phyloP scores from a whole-genome alignment of 2,797 vertebrate species.

The Garrulus glandarius region DNA sequence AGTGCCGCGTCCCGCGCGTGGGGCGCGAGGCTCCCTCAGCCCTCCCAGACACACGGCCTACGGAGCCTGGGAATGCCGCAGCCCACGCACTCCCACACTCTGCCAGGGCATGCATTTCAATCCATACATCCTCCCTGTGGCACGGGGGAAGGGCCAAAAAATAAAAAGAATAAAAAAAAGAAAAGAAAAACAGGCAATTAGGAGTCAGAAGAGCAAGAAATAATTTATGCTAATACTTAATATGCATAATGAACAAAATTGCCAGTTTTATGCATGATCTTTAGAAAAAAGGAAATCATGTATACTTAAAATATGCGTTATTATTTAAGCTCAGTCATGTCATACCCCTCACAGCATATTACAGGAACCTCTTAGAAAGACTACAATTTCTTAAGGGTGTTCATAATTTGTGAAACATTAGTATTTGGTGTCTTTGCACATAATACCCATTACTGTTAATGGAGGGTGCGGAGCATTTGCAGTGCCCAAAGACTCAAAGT shows the following conservation, averaged over 20 bases:
- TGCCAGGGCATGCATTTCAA: conserved; percentile 70
- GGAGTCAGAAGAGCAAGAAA: conserved; percentile 81
- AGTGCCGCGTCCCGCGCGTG: not conserved
- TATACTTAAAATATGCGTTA: not conserved
- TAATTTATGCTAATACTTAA: conserved; percentile 41
- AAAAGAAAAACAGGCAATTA: conserved; percentile 69
- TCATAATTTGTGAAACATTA: not conserved
- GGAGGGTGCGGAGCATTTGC: not conserved
- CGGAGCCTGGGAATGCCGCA: conserved; percentile 76
- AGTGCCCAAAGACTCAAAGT: not conserved
- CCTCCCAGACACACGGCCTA: conserved; percentile 46
- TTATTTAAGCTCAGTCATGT: not conserved
- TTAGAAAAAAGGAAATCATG: not conserved
- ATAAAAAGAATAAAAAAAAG: not conserved
- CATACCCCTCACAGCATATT: not conserved
- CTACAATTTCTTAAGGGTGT: not conserved
- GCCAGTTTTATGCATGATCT: not conserved
- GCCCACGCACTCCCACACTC: conserved; percentile 72
- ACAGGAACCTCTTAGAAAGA: not conserved
- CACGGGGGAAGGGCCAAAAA: not conserved
- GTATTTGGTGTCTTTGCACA: not conserved
- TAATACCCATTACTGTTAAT: not conserved
- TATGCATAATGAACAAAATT: not conserved
- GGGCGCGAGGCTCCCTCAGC: not conserved
- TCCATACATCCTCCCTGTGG: conserved; percentile 29